phyloP scores from a whole-genome alignment of 2,888 invertebrate species.

The Gibbula magus region DNA sequence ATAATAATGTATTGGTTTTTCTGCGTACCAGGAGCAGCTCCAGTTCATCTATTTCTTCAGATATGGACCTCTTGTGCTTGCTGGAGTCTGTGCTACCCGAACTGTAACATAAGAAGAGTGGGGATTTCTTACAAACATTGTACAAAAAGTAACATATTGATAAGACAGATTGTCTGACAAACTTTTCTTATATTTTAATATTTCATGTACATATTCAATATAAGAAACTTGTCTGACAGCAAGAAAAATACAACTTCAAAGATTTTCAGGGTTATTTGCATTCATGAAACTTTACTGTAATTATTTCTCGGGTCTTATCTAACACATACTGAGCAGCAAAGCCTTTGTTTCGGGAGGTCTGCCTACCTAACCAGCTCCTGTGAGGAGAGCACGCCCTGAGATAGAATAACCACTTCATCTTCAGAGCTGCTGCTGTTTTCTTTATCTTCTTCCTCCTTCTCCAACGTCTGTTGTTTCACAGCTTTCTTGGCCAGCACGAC shows the following conservation, averaged over 20 bases:
- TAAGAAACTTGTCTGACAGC: too few species aligned
- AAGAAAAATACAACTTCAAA: too few species aligned
- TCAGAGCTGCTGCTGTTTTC: constrained; percentile 37
- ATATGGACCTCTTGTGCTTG: constrained; percentile 1
- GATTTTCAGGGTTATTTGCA: too few species aligned
- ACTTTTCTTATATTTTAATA: too few species aligned
- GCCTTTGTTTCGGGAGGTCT: too few species aligned
- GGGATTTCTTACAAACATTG: not conserved
- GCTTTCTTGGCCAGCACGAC: constrained; percentile 29
- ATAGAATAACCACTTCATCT: constrained; percentile 30
- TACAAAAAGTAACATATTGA: not conserved
- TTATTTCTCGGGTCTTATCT: too few species aligned
- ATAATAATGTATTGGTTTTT: too few species aligned
- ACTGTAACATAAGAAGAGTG: not conserved
- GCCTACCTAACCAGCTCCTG: not conserved
- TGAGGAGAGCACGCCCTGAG: constrained; percentile 22
- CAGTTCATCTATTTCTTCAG: constrained; percentile 13
- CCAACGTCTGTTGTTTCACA: constrained; percentile 13
- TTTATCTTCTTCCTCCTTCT: constrained; percentile 29
- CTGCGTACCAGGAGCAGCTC: constrained; percentile 5
- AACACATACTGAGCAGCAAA: too few species aligned
- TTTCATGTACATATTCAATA: too few species aligned
- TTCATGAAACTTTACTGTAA: too few species aligned
- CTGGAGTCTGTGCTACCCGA: not conserved
- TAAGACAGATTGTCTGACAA: too few species aligned